phyloP scores from a whole-genome alignment of 2,113 vertebrate genomes.

The Nerophis lumbriciformis region DNA sequence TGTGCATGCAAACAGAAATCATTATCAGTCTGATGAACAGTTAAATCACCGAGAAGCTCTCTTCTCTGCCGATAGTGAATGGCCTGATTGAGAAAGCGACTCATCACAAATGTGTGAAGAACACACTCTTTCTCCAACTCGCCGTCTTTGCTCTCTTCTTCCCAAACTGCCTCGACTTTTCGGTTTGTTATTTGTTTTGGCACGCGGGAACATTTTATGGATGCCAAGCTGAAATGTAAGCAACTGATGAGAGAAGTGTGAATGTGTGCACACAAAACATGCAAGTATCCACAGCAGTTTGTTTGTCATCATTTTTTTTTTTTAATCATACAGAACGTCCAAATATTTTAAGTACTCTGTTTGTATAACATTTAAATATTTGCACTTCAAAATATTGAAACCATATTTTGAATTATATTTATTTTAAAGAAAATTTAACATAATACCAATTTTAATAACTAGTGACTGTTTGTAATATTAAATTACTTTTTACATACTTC shows the following conservation, averaged over 20 bases:
- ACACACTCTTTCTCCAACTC: slow-evolving; percentile 5
- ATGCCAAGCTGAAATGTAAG: slow-evolving; percentile 37
- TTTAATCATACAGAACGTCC: no score
- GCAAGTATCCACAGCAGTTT: slow-evolving; percentile 14
- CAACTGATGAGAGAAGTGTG: slow-evolving; percentile 13
- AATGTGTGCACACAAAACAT: slow-evolving; percentile 38
- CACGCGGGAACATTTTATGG: slow-evolving; percentile 30
- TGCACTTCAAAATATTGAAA: no score
- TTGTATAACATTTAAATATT: no score
- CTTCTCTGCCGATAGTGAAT: slow-evolving; percentile 73
- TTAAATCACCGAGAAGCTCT: slow-evolving; percentile 69
- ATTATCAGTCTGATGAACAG: slow-evolving; percentile 76
- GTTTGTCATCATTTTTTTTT: background rate
- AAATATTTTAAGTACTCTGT: no score
- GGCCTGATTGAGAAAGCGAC: slow-evolving; percentile 70
- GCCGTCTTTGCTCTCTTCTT: slow-evolving; percentile 16
- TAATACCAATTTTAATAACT: no score
- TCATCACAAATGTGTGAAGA: slow-evolving; percentile 34
- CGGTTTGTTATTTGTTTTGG: slow-evolving; percentile 48
- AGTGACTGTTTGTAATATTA: no score
- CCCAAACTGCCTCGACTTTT: slow-evolving; percentile 32
- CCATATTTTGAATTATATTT: no score
- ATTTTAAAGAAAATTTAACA: no score
- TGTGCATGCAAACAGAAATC: slow-evolving; percentile 75
- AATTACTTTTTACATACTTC: no score